Base-by-base conservation (phyloP, 2,888 invertebrate species). In the Eupithecia subumbrata region DNA sequence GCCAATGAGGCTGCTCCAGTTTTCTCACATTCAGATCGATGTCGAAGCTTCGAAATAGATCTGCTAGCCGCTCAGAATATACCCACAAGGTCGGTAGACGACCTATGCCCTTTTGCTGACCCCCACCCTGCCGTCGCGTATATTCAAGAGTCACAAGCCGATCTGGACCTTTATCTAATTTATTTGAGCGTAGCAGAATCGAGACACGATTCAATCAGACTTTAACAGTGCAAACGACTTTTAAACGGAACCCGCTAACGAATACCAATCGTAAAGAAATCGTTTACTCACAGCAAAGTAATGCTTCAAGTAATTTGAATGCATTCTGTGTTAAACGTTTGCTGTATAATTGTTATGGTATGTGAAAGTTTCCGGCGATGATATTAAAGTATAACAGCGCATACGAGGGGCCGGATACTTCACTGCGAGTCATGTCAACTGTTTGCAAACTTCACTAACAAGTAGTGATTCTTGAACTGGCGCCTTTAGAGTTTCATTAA, bases 1-100 rank as follows among this genome's bases (percentile, higher is more conserved):
- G 92, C 91, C 92, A 92, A 92, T 87, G 89, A 88, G 88, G 88
- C 85, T 90, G 91, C 90, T 91, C 89, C 87, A 92, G 88, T 91
- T 91, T 86, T 82, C 84, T 84, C 84, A 83, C 84, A 74, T 66
- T 85, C 84, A 88, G 88, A 90, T 91, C 90, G 90, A 92, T 91
- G 90, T 90, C 89, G 87, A 84, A 83, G 84, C 78, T 88, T 78
- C 68, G 88, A 92, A 93, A 92, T 92, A 93, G 90, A 84, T 84
- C 83, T 84, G 87, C 88, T 86, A 83, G 83, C 80, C 87, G 90
- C 89, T 89, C 87, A 86, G 88, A 92, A 91, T 90, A 90, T 81
- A 81, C 83, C 81, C 84, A 84, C 91, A 91, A 91, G 91, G 91
- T 90, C 91, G 90, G 86, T 84, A 82, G 83, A 85, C 87, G 88